Conservation (phyloP, 1,140 invertebrate genomes). For the Coboldia fuscipes region DNA sequence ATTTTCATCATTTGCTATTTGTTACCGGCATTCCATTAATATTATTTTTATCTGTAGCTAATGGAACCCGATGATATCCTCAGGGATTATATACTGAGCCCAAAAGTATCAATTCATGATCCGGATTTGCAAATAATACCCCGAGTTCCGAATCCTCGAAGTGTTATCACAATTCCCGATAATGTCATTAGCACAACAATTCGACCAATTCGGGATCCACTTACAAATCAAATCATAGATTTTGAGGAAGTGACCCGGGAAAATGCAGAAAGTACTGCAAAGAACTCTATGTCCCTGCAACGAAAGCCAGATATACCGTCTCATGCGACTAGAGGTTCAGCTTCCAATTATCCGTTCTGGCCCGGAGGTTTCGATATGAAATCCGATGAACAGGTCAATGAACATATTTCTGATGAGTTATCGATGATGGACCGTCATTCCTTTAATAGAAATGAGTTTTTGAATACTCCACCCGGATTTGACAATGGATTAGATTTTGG, state of each 20-base stretch:
- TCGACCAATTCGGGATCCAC: conserved; percentile 36
- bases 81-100: conserved; percentile 13
- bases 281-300: conserved; percentile 54
- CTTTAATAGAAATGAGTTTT: conserved; percentile 30
- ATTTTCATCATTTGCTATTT: no score
- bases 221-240: conserved; percentile 42
- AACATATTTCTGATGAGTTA: neutral
- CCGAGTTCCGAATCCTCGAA: conserved; percentile 11
- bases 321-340: conserved; percentile 40
- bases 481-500: conserved; percentile 29
- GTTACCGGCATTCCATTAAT: no score
- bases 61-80: conserved; percentile 4
- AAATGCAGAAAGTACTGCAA: conserved; percentile 36
- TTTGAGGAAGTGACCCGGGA: conserved; percentile 41
- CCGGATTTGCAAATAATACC: conserved; percentile 14
- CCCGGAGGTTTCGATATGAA: conserved; percentile 59
- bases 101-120: conserved; percentile 14
- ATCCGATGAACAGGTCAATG: conserved; percentile 28
- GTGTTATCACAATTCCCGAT: conserved; percentile 9
- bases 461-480: conserved; percentile 42
- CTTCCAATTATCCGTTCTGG: conserved; percentile 57
- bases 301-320: conserved; percentile 33
- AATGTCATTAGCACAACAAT: conserved; percentile 14
- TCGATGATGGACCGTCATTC: neutral
- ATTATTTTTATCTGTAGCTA: no score